Percentiles rank a stretch among this genome's conserved stretches.
These are phyloP conservation scores for Lumbricus terrestris DNA, from an alignment of 2,888 invertebrate species.

Conservation along the genomic window DNA sequence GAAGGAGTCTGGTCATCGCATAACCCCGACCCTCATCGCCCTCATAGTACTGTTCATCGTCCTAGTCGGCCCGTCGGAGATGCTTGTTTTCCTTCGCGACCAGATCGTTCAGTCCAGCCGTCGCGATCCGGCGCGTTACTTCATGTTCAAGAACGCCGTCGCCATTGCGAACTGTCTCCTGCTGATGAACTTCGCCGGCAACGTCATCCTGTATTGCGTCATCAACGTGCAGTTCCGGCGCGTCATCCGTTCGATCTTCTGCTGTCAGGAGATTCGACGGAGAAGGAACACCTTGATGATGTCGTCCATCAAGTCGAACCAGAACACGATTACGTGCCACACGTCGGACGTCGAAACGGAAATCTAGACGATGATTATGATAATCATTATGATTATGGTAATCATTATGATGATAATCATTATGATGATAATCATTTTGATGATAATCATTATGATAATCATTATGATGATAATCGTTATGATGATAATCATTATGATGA, in stretches of 20 bases:
- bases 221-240: conserved; percentile 76
- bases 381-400: no score
- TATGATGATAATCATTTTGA: no score
- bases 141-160: conserved; percentile 18
- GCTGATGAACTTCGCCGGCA: conserved; percentile 62
- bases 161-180: conserved; percentile 53
- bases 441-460: no score
- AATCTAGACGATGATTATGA: background rate
- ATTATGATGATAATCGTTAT: no score
- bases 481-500: no score
- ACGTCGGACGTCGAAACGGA: background rate
- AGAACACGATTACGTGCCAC: background rate
- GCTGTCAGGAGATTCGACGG: conserved; percentile 17
- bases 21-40: conserved; percentile 53
- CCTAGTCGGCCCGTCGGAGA: conserved; percentile 53
- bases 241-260: conserved; percentile 59
- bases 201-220: conserved; percentile 76
- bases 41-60: conserved; percentile 55
- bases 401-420: no score
- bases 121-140: background rate
- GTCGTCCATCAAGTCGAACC: background rate
- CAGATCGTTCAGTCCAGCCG: background rate
- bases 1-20: conserved; percentile 42
- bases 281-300: background rate
- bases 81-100: conserved; percentile 43